Evolutionary conservation across 2,113 vertebrate genomes (phyloP), one percentile per base, ranked within the genome.

Genomic region (Bubo scandiacus): DNA sequence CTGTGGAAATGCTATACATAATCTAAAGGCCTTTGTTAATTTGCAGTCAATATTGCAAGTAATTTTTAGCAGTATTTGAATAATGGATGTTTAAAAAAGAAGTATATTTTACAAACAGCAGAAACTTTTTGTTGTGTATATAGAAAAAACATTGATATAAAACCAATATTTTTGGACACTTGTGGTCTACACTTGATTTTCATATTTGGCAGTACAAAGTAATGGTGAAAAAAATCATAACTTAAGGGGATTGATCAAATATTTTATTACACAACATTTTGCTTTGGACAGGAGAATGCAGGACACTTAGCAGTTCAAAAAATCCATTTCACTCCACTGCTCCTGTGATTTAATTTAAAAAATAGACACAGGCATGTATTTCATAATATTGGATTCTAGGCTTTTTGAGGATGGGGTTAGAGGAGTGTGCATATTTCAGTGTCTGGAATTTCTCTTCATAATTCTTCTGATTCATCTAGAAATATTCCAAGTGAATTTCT

Each of bases 291-390:
- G 26, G 20, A 80, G 36, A 54, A 81, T 29, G 7, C 3, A 12
- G 34, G 38, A 57, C 15, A 15, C 19, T 27, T 62, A 14, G 4
- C 43, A 59, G 21, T 66, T 73, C 30, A n/a, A 59, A 52, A 70
- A 88, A 78, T 57, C 34, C 25, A 4, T 72, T 42, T 2, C 3
- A 9, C 26, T 43, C 65, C 4, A 1, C 29, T 59, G 6, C 5
- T 80, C 6, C 29, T 86, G 34, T 30, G 38, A 70, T 57, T 51
- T 62, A 55, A 75, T 58, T 61, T 18, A 32, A 15, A 25, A 27
- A 12, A 19, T 5, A 47, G 0, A 12, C 2, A 10, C 2, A 65
- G 5, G 27, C 3, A 2, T 13, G 12, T 25, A 2, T 55, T 79
- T 82, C 25, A 61, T 36, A 38, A 58, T 34, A 8, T 29, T 54